phyloP scores from a whole-genome alignment of 1,140 invertebrate genomes.

The Anastrepha ludens region DNA sequence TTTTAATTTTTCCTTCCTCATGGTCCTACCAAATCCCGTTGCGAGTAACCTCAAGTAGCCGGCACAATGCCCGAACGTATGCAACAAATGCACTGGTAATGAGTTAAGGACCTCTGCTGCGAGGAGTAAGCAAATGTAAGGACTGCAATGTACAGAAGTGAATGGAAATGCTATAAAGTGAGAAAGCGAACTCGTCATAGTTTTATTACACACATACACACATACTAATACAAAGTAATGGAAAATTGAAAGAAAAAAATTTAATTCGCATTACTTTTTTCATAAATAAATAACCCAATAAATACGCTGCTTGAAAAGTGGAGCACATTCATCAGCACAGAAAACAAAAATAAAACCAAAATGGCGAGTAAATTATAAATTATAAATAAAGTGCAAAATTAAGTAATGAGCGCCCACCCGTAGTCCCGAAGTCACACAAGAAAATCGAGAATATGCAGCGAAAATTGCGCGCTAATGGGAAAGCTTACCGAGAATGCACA shows the following conservation, averaged over 20 bases:
- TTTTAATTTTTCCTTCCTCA: too few species aligned
- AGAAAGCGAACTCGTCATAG: not conserved
- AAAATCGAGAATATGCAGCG: not conserved
- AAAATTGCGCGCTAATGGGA: not conserved
- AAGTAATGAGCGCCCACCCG: not conserved
- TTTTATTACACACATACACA: not conserved
- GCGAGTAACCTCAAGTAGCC: too few species aligned
- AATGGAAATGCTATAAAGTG: not conserved
- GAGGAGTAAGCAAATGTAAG: not conserved
- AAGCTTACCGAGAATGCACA: not conserved
- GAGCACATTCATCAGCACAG: not conserved
- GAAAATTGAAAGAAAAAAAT: not conserved
- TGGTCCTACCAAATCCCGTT: too few species aligned
- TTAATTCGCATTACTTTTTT: not conserved
- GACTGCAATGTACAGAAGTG: not conserved
- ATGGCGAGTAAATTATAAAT: not conserved
- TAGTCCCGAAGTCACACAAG: not conserved
- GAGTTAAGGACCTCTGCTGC: not conserved
- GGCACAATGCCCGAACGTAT: not conserved
- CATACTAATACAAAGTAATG: not conserved
- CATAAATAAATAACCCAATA: not conserved
- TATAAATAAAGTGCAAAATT: not conserved
- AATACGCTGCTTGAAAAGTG: conserved; percentile 11
- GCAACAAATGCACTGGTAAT: not conserved
- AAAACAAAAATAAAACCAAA: not conserved